Percentiles rank a stretch among this genome's conserved stretches.
Evolutionary conservation across 1,140 invertebrate genomes (phyloP).

Genomic region (Monomorium pharaonis): DNA sequence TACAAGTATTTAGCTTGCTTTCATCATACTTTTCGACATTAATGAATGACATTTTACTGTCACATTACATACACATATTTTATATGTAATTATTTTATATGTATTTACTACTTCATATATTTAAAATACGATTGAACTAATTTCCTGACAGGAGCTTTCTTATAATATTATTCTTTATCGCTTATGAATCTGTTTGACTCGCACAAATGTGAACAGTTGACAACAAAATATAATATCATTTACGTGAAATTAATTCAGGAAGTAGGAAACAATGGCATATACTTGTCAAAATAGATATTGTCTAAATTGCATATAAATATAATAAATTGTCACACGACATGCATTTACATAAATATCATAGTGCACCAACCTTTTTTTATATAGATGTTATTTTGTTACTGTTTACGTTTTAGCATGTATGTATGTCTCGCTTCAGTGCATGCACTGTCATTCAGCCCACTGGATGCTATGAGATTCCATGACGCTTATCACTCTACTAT

Average conservation of each 20-base stretch:
- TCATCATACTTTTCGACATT: slow-evolving; percentile 17
- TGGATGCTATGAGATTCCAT: slow-evolving; percentile 77
- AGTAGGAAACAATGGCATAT: background rate
- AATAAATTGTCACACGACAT: slow-evolving; percentile 31
- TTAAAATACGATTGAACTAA: background rate
- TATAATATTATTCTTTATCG: background rate
- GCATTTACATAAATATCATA: slow-evolving; percentile 53
- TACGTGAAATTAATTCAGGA: slow-evolving; percentile 14
- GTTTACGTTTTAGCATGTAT: slow-evolving; percentile 82
- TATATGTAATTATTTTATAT: background rate
- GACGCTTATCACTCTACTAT: slow-evolving; percentile 76
- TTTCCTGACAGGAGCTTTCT: background rate
- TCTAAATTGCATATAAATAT: slow-evolving; percentile 25
- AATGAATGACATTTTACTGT: slow-evolving; percentile 18
- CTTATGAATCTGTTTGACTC: background rate
- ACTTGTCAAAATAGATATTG: background rate
- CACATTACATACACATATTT: background rate
- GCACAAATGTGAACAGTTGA: background rate
- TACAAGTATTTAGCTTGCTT: slow-evolving; percentile 51
- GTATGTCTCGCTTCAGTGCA: slow-evolving; percentile 80
- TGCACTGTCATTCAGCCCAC: slow-evolving; percentile 77
- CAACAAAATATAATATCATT: background rate
- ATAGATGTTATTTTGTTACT: slow-evolving; percentile 74
- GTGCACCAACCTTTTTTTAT: slow-evolving; percentile 62
- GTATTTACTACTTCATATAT: background rate